Evolutionary conservation across 2,888 invertebrate genomes (phyloP), one percentile per base, ranked within the genome.

Genomic region (Sthenelais limicola): DNA sequence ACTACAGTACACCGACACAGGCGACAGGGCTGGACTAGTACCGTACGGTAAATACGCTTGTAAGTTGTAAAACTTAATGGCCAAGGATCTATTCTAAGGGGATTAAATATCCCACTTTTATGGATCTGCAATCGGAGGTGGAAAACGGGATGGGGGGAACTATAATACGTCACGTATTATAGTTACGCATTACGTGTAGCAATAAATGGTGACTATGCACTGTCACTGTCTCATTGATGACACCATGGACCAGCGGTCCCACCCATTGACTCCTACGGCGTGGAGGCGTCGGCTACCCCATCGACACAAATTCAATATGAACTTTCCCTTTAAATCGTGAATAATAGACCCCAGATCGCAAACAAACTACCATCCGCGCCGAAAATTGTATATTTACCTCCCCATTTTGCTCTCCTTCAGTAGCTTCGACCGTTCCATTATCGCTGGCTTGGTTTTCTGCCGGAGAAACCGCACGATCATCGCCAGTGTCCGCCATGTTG

Each of bases 401-500:
- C n/a, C 70, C 70, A 56, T 70, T 70, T 43, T 70, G 54, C 35
- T 24, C 38, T 70, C 51, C 49, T 38, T 52, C 43, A 32, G 21
- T 38, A 21, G 33, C 33, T 43, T 52, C 35, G n/a, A 54, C 43
- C 1, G 70, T 67, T 67, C 67, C 35, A 28, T 70, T 70, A 33
- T 33, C 52, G 35, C 5, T 30, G n/a, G 21, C 35, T n/a, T 26
- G 12, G 9, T 26, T 43, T 21, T 52, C 24, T 1, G 38, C 32
- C 18, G 26, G 18, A 32, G 52, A 12, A 24, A 35, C 56, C 5
- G 70, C 30, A 9, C 54, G n/a, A 2, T 52, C 70, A 38, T 30
- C 70, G 35, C 35, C 21, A 24, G 32, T 35, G 56, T 54, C 70
- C 26, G 70, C 70, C 70, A 70, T 70, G 52, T 52, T 70, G 56